These are phyloP conservation scores for Acridotheres tristis DNA, from an alignment of 2,797 vertebrate genomes.

Conservation along the genomic window DNA sequence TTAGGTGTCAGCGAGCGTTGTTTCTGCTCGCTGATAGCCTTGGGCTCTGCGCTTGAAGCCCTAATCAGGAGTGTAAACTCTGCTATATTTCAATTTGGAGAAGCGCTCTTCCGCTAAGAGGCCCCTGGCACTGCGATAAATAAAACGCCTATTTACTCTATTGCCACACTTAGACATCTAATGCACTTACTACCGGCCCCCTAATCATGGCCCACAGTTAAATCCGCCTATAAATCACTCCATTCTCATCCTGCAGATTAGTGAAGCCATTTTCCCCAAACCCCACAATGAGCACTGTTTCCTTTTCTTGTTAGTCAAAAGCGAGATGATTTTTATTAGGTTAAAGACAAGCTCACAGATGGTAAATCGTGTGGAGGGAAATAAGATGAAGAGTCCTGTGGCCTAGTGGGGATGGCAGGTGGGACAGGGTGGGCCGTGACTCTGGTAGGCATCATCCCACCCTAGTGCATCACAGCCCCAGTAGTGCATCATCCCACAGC, in stretches of 20 bases:
- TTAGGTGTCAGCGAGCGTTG: slow-evolving; percentile 91
- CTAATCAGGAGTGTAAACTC: slow-evolving; percentile 99
- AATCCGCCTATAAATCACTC: slow-evolving; percentile 93
- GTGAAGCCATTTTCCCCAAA: slow-evolving; percentile 93
- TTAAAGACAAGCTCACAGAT: slow-evolving; percentile 91
- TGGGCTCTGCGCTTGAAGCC: slow-evolving; percentile 94
- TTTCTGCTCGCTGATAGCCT: slow-evolving; percentile 96
- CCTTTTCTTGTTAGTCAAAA: slow-evolving; percentile 90
- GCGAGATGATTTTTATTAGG: slow-evolving; percentile 88
- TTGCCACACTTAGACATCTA: slow-evolving; percentile 92
- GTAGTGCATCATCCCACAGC: background rate
- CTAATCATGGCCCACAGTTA: slow-evolving; percentile 93
- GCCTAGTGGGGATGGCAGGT: slow-evolving; percentile 3
- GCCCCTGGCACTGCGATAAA: slow-evolving; percentile 98
- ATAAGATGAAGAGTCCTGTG: slow-evolving; percentile 81
- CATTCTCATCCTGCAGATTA: slow-evolving; percentile 92
- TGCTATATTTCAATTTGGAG: slow-evolving; percentile 99
- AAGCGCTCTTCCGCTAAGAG: slow-evolving; percentile 99
- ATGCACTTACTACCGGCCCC: slow-evolving; percentile 89
- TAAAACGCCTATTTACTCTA: slow-evolving; percentile 99
- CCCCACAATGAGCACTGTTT: slow-evolving; percentile 93
- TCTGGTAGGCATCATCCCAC: background rate
- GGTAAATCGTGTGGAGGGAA: slow-evolving; percentile 85
- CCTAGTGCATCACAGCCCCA: no score
- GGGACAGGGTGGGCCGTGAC: background rate